Conservation (phyloP, 1,140 invertebrate species). For the Macrosteles quadrilineatus region DNA sequence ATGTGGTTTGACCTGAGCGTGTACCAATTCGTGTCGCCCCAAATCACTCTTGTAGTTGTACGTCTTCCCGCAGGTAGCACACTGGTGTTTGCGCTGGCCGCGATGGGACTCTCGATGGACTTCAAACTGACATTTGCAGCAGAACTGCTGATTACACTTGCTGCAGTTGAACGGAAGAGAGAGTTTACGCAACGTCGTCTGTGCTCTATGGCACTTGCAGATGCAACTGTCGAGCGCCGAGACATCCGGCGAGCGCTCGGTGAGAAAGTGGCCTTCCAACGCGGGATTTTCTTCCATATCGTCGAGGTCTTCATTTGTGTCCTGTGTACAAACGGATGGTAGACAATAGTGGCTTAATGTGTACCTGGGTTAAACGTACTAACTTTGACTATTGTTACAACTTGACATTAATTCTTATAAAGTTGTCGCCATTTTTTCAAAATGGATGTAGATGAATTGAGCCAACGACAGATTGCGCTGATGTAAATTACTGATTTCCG, state of each 20-base stretch:
- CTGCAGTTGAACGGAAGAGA: not conserved
- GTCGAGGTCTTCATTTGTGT: not conserved
- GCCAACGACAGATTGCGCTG: too few species aligned
- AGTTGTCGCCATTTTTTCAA: too few species aligned
- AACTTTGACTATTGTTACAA: too few species aligned
- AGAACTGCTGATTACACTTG: slow-evolving; percentile 14
- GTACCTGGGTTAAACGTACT: too few species aligned
- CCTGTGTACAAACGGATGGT: not conserved
- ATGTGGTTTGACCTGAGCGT: slow-evolving; percentile 5
- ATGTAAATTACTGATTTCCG: too few species aligned
- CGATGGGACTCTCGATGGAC: slow-evolving; percentile 77
- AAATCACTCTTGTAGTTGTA: slow-evolving; percentile 61
- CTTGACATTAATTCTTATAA: too few species aligned
- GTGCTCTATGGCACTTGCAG: not conserved
- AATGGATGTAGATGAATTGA: too few species aligned
- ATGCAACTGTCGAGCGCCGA: not conserved
- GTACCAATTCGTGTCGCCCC: not conserved
- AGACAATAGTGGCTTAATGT: too few species aligned
- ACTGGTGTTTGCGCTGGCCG: slow-evolving; percentile 73
- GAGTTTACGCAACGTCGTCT: not conserved
- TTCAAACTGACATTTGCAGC: slow-evolving; percentile 51
- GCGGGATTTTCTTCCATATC: slow-evolving; percentile 2
- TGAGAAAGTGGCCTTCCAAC: slow-evolving; percentile 6
- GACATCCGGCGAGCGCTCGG: not conserved
- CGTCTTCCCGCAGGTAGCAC: slow-evolving; percentile 65